phyloP scores from a whole-genome alignment of 2,113 vertebrate species.

The Bubo blakistoni region DNA sequence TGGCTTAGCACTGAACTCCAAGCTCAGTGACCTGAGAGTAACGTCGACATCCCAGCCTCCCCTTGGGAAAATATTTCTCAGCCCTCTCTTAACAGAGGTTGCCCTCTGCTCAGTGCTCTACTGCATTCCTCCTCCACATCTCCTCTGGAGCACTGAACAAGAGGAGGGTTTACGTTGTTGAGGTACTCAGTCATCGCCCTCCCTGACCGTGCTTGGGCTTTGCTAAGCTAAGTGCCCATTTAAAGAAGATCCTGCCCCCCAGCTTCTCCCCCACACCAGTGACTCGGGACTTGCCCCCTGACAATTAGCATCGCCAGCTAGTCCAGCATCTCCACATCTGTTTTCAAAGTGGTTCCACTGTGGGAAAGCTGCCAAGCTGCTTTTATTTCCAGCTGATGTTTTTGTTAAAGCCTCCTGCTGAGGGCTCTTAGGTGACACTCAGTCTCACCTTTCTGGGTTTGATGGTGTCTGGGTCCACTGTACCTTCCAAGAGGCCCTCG shows the following conservation, averaged over 20 bases:
- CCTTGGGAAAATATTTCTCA: not conserved
- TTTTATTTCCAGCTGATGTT: not conserved
- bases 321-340: not conserved
- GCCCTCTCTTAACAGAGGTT: not conserved
- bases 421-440: not conserved
- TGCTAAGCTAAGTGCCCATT: not conserved
- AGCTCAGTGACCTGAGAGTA: not conserved
- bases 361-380: not conserved
- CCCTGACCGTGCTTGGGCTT: not conserved
- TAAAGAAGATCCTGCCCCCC: not conserved
- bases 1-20: not conserved
- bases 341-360: not conserved
- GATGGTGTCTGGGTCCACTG: slow-evolving; percentile 71
- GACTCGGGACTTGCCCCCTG: not conserved
- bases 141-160: fast-evolving
- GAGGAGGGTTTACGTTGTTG: not conserved
- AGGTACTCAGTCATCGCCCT: not conserved
- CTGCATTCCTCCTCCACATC: fast-evolving
- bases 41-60: not conserved
- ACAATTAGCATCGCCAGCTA: not conserved
- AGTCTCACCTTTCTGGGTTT: slow-evolving; percentile 74
- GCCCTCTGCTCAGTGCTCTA: not conserved
- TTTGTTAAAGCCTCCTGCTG: not conserved
- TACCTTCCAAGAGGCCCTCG: slow-evolving; percentile 73
- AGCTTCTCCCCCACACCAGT: not conserved